Evolutionary conservation across 2,113 vertebrate species (phyloP).

Genomic region (Melanerpes formicivorus): DNA sequence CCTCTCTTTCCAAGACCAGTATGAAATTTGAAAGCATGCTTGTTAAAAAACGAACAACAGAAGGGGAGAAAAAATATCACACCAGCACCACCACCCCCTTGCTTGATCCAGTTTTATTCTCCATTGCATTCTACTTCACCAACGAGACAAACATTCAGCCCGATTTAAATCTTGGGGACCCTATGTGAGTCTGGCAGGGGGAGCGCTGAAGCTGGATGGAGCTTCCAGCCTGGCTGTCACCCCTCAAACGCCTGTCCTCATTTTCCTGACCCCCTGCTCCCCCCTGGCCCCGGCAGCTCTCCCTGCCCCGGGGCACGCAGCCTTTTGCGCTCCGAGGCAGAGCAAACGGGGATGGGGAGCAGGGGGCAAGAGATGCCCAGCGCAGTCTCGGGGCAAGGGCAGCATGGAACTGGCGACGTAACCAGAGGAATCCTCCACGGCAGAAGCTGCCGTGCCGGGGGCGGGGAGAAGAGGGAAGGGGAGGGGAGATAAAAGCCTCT

Average conservation of each 20-base stretch:
- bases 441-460: neutral
- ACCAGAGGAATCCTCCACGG: neutral
- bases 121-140: neutral
- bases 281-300: neutral
- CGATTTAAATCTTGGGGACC: rapidly evolving
- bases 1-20: neutral
- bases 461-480: neutral
- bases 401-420: neutral
- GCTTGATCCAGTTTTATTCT: neutral
- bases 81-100: neutral
- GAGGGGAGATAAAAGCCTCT: neutral
- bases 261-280: neutral
- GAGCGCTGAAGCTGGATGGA: neutral
- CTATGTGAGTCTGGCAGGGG: rapidly evolving
- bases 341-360: neutral
- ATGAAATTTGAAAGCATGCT: too few species aligned
- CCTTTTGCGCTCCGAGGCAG: neutral
- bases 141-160: neutral
- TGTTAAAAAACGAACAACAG: too few species aligned
- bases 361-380: neutral
- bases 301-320: neutral
- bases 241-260: rapidly evolving
- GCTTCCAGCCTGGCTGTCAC: neutral
- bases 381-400: neutral
- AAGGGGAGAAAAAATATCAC: neutral